These are phyloP conservation scores for Cheilosia soror DNA, from an alignment of 2,888 invertebrate genomes.

Conservation along the genomic window DNA sequence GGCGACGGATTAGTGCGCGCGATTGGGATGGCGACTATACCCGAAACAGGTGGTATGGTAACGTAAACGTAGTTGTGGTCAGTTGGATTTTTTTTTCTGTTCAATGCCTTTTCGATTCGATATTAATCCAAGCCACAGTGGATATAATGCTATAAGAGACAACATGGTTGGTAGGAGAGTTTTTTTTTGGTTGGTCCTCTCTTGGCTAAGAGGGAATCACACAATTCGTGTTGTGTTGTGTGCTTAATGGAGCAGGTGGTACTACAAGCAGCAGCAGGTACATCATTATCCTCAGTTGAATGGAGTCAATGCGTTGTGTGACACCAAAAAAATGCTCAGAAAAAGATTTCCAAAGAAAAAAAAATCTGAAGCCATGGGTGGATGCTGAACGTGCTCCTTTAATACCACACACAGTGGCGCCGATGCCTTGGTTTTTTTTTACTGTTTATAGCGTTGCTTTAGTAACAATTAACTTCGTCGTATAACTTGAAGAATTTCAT, in stretches of 20 bases:
- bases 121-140: constrained; percentile 66
- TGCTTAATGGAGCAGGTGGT: constrained; percentile 75
- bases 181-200: constrained; percentile 14
- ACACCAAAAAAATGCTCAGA: constrained; percentile 45
- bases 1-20: constrained; percentile 63
- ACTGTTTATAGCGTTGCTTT: background rate
- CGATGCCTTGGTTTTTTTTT: constrained; percentile 11
- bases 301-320: constrained; percentile 72
- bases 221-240: constrained; percentile 72
- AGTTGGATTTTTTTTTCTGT: constrained; percentile 32
- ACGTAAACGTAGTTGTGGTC: constrained; percentile 38
- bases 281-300: constrained; percentile 74
- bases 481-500: too few relatives aligned
- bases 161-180: constrained; percentile 52
- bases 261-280: constrained; percentile 70
- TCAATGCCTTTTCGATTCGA: constrained; percentile 16
- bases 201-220: constrained; percentile 58
- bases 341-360: constrained; percentile 9
- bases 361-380: constrained; percentile 35
- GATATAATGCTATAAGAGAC: constrained; percentile 51
- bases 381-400: constrained; percentile 66
- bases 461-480: too few relatives aligned
- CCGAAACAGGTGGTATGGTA: constrained; percentile 67
- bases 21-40: constrained; percentile 26
- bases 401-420: constrained; percentile 64